Percentiles rank a stretch among this genome's conserved stretches.
Conservation (phyloP, 2,113 vertebrate genomes). For the Nyctereutes procyonoides region DNA sequence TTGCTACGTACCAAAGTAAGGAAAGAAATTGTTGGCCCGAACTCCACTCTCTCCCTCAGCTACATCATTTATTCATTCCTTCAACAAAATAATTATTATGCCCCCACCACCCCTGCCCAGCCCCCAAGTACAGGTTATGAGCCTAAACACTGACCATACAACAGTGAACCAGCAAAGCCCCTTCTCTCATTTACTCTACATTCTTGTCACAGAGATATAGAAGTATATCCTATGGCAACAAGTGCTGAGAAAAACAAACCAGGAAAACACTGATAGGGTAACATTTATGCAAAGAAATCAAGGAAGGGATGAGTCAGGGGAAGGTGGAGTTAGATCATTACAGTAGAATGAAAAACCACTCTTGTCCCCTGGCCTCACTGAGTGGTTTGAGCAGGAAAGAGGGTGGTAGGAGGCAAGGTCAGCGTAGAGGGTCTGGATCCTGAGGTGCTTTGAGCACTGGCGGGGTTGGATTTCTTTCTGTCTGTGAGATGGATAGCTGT, state of each 20-base stretch:
- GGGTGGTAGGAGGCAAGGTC: not conserved
- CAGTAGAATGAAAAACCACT: not conserved
- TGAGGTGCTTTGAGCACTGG: not conserved
- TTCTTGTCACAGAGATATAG: not conserved
- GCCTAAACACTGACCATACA: not conserved
- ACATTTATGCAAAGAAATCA: not conserved
- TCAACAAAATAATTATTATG: not conserved
- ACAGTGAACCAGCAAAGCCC: not conserved
- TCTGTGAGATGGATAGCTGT: not conserved
- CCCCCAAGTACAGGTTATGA: not conserved
- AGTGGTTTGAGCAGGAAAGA: not conserved
- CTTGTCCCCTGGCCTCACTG: not conserved
- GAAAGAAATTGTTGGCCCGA: not conserved
- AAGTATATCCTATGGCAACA: not conserved
- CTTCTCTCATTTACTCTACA: not conserved
- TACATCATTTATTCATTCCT: not conserved
- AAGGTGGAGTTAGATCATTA: not conserved
- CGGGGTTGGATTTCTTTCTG: not conserved
- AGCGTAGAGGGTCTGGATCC: not conserved
- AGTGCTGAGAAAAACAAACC: not conserved
- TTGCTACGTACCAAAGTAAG: not conserved
- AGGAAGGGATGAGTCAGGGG: not conserved
- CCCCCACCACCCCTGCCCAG: fast-evolving
- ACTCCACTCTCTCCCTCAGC: not conserved
- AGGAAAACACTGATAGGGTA: not conserved